phyloP scores from a whole-genome alignment of 64 coral and sea anemone genomes.

The Actinia equina region DNA sequence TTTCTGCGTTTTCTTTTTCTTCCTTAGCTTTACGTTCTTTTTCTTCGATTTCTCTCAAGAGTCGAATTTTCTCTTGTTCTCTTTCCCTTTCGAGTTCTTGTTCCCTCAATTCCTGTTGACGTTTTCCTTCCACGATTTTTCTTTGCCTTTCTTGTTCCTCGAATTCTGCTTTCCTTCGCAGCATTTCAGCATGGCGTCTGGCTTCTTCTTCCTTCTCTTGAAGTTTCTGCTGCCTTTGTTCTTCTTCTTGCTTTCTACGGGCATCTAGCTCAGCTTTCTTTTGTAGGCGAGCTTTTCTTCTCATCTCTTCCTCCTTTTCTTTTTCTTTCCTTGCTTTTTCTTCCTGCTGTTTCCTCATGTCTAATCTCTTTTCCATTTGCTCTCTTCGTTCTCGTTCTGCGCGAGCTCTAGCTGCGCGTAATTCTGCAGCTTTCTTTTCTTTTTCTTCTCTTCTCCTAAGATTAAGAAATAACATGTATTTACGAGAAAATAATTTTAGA shows the following conservation, averaged over 20 bases:
- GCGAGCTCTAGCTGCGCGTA: conserved; percentile 62
- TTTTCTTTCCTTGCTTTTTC: conserved; percentile 77
- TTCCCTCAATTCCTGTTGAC: conserved; percentile 72
- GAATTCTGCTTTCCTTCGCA: conserved; percentile 63
- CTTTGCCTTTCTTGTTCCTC: conserved; percentile 84
- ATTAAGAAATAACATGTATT: no score
- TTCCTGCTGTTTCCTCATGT: conserved; percentile 53
- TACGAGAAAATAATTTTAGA: no score
- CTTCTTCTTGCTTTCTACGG: conserved; percentile 78
- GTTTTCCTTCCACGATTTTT: conserved; percentile 77
- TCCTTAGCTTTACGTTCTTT: conserved; percentile 55
- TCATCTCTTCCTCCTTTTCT: conserved; percentile 76
- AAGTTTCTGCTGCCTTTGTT: conserved; percentile 55
- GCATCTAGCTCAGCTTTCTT: conserved; percentile 79
- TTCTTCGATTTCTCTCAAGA: conserved; percentile 79
- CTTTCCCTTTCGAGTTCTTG: conserved; percentile 70
- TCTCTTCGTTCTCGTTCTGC: conserved; percentile 57
- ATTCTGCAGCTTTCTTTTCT: conserved; percentile 64
- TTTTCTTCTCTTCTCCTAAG: conserved; percentile 77
- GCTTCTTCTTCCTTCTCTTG: conserved; percentile 74
- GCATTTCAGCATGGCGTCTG: conserved; percentile 65
- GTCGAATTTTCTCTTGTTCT: conserved; percentile 64
- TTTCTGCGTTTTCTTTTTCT: conserved; percentile 68
- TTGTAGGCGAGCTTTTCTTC: conserved; percentile 60
- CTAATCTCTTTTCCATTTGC: conserved; percentile 54